Conservation (phyloP, 2,888 invertebrate genomes). For the Drosophila rellima region DNA sequence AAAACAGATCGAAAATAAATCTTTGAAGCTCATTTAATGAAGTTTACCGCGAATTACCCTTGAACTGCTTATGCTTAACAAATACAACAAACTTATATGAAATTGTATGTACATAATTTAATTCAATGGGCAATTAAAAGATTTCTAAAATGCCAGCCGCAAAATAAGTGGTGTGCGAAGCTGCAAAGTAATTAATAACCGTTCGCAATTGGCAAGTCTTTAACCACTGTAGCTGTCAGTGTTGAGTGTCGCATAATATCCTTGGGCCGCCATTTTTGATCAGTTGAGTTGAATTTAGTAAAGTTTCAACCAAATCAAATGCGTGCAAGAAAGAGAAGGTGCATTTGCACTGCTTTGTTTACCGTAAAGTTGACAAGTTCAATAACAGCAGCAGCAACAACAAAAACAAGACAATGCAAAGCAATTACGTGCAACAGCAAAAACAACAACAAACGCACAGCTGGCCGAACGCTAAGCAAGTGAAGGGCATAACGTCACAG, state of each 20-base stretch:
- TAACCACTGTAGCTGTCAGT: conserved; percentile 27
- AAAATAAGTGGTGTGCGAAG: not conserved
- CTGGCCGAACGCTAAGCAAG: conserved; percentile 46
- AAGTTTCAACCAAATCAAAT: conserved; percentile 1
- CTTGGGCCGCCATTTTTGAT: conserved; percentile 42
- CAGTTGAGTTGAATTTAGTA: conserved; percentile 9
- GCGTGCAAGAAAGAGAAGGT: not conserved
- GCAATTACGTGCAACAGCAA: conserved; percentile 19
- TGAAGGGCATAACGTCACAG: conserved; percentile 80
- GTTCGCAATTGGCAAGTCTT: not conserved
- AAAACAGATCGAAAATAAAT: not conserved
- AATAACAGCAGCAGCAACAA: conserved; percentile 24
- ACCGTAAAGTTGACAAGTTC: conserved; percentile 23
- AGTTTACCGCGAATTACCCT: conserved; percentile 34
- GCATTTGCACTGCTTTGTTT: conserved; percentile 8
- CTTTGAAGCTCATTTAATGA: conserved; percentile 4
- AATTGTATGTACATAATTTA: conserved; percentile 11
- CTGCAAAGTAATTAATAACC: conserved; percentile 3
- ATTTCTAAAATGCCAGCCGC: conserved; percentile 41
- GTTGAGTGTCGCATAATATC: conserved; percentile 13
- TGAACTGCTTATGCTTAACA: conserved; percentile 21
- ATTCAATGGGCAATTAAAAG: conserved; percentile 35
- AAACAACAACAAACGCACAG: conserved; percentile 19
- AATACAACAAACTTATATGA: not conserved
- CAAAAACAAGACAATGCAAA: conserved; percentile 22